Percentiles rank a stretch among this genome's conserved stretches.
These are phyloP conservation scores for Unio pictorum DNA, from an alignment of 2,888 invertebrate species.

Conservation along the genomic window DNA sequence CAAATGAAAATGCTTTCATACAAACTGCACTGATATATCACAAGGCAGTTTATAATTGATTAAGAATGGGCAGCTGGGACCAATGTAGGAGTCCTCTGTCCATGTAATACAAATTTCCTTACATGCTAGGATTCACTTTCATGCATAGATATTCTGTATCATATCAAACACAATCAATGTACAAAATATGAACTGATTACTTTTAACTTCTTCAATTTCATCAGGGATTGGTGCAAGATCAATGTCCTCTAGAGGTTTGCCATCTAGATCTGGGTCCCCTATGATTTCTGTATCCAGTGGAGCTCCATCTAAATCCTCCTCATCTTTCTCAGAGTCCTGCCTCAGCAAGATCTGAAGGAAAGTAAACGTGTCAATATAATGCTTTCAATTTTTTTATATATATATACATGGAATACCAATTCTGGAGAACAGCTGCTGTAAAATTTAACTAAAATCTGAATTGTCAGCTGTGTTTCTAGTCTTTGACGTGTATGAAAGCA, in stretches of 20 bases:
- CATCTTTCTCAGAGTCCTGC: conserved; percentile 21
- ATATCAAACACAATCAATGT: no score
- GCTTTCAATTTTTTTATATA: neutral
- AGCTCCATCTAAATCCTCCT: conserved; percentile 65
- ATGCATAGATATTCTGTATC: no score
- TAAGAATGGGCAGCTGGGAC: no score
- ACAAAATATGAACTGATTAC: conserved; percentile 70
- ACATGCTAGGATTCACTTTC: no score
- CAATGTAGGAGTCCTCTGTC: no score
- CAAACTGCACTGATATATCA: no score
- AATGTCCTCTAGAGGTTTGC: conserved; percentile 74
- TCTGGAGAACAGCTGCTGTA: neutral
- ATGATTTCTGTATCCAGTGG: conserved; percentile 46
- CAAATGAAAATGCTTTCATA: no score
- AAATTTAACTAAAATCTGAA: no score
- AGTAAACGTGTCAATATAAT: conserved; percentile 1
- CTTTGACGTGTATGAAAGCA: no score
- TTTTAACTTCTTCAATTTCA: conserved; percentile 83
- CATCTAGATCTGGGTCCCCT: conserved; percentile 56
- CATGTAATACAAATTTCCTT: no score
- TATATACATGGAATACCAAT: neutral
- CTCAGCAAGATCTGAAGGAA: conserved; percentile 1
- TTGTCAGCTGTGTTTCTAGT: no score
- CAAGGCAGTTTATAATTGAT: no score
- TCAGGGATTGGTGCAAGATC: conserved; percentile 67